Conservation (phyloP, 2,888 invertebrate genomes). For the Julus scandinavius region DNA sequence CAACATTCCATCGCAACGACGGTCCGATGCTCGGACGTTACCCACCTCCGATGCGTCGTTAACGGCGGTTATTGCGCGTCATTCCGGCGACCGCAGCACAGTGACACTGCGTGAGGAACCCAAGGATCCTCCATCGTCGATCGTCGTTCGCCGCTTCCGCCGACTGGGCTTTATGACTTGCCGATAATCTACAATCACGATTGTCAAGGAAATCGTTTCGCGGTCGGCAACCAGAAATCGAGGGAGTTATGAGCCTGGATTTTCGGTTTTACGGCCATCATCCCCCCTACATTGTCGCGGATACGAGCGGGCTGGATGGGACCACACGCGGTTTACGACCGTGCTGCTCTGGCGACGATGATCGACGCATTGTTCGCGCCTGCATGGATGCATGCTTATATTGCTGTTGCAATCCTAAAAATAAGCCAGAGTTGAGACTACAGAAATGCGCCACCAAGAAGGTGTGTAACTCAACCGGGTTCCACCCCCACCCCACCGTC, state of each 20-base stretch:
- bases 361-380: not conserved
- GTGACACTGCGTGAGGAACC: not conserved
- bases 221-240: not conserved
- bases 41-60: not conserved
- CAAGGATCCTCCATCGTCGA: not conserved
- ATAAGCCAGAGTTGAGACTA: not conserved
- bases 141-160: conserved; percentile 6
- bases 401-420: no score
- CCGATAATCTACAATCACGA: not conserved
- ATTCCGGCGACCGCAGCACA: not conserved
- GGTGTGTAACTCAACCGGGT: not conserved
- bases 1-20: not conserved
- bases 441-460: not conserved
- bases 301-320: not conserved
- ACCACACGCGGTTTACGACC: conserved; percentile 7
- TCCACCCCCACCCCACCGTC: not conserved
- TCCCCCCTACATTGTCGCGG: not conserved
- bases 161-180: not conserved
- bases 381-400: no score
- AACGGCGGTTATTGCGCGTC: not conserved
- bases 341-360: not conserved
- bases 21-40: not conserved
- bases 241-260: not conserved
- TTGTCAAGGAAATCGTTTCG: not conserved
- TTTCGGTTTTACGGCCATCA: not conserved